Base-by-base conservation (phyloP, 1,140 invertebrate genomes). In the Drosophila tropicalis region DNA sequence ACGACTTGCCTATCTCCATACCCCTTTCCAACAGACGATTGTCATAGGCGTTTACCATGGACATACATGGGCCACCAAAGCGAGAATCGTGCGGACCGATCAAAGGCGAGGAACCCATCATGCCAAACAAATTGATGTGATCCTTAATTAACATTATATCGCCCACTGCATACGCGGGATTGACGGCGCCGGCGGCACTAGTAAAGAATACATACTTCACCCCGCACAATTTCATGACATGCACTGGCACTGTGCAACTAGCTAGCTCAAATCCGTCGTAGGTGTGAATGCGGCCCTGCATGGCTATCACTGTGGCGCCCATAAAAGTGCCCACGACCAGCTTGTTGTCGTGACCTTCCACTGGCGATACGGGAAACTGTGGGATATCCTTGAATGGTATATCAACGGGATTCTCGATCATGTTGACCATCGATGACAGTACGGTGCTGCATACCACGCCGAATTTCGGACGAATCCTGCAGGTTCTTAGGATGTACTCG, bases 71-170 rank as follows among this genome's bases (percentile, higher is more conserved):
- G 0, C 95, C 95, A 5, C 98, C 98, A 91, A 98, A 99, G 83
- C 97, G 95, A 67, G 97, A 96, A 90, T 99, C 98, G 91, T 99
- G 99, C 0, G 95, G 95, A 40, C 98, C 98, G 89, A 96, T 95
- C 6, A 99, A 93, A 0, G 98, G 97, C 90, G 97, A 98, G 84
- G 97, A 96, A 0, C 98, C 97, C 34, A 97, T 13, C 58, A 83
- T 60, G 25, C 96, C 96, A 94, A 97, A 95, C 87, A 99, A 93
- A 91, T 98, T 98, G 62, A 99, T 96, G 91, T 99, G 98, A 93
- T 99, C 98, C 86, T 97, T 97, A 44, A 99, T 95, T 13, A 99
- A 93, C 97, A 99, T 98, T 12, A 99, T 95, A 92, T 99, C 98
- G 5, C 98, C 98, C 17, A 97, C 95, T 79, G 95, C 95, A 92